These are phyloP conservation scores for Callosobruchus maculatus DNA, from an alignment of 2,888 invertebrate species.

Conservation along the genomic window DNA sequence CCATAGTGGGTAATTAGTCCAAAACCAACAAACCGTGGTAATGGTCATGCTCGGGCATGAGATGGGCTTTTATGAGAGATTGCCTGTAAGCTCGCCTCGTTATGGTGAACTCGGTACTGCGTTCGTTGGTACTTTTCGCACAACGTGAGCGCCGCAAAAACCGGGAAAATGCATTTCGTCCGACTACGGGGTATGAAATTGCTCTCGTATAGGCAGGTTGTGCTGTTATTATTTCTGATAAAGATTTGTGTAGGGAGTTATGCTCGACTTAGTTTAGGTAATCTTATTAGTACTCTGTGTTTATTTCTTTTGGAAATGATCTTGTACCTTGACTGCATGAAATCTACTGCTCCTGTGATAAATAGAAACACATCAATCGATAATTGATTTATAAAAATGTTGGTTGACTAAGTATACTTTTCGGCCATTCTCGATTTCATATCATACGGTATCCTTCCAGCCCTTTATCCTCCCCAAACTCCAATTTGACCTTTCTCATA, in stretches of 20 bases:
- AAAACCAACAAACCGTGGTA: slow-evolving; percentile 30
- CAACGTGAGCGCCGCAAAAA: not conserved
- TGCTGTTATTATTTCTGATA: not conserved
- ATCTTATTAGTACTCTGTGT: too few relatives aligned
- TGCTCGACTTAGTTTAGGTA: not conserved
- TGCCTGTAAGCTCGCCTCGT: not conserved
- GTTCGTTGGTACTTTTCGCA: not conserved
- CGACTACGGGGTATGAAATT: not conserved
- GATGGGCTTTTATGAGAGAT: slow-evolving; percentile 2
- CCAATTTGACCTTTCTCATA: too few relatives aligned
- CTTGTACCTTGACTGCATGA: too few relatives aligned
- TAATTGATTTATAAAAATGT: too few relatives aligned
- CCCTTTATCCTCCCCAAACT: too few relatives aligned
- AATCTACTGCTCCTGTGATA: too few relatives aligned
- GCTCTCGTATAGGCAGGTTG: not conserved
- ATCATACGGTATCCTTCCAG: too few relatives aligned
- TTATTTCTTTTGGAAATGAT: too few relatives aligned
- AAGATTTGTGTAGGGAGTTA: not conserved
- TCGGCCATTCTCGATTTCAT: too few relatives aligned
- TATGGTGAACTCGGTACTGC: not conserved
- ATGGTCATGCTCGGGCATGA: slow-evolving; percentile 18
- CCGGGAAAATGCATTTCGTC: not conserved
- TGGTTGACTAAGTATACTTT: too few relatives aligned
- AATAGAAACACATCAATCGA: too few relatives aligned
- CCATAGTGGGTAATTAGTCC: slow-evolving; percentile 28